Evolutionary conservation across 2,113 vertebrate genomes (phyloP).

Genomic region (Felis catus): DNA sequence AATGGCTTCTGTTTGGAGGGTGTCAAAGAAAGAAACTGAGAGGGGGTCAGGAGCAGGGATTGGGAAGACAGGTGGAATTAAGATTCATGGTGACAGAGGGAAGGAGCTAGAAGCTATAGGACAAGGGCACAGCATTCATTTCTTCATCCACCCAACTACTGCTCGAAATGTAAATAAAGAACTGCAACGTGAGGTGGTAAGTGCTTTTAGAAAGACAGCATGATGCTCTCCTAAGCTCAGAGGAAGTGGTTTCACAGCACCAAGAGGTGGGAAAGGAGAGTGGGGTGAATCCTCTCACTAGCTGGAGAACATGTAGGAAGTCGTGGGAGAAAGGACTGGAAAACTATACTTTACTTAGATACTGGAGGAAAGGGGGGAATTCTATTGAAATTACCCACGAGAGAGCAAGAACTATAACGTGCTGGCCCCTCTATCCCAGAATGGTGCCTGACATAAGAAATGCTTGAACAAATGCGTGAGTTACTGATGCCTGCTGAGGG

Average conservation of each 20-base stretch:
- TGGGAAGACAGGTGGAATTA: background rate
- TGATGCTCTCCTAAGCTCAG: accelerated
- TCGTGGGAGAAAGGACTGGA: background rate
- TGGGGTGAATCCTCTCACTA: background rate
- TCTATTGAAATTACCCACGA: background rate
- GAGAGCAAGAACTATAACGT: background rate
- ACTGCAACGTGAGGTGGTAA: accelerated
- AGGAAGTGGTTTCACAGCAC: background rate
- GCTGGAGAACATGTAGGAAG: background rate
- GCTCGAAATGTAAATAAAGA: background rate
- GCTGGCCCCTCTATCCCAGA: background rate
- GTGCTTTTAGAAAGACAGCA: background rate
- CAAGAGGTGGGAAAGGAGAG: background rate
- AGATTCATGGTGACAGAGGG: background rate
- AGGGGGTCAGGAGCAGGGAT: background rate
- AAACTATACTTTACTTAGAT: background rate
- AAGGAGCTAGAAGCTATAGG: background rate
- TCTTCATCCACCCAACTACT: background rate
- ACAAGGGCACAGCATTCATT: background rate
- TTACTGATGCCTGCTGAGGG: background rate
- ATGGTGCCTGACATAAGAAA: background rate
- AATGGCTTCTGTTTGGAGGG: background rate
- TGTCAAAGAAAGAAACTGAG: background rate
- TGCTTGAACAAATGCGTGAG: background rate
- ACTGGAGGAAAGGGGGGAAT: background rate